Conservation (phyloP, 2,113 vertebrate species). For the Semnornis frantzii region DNA sequence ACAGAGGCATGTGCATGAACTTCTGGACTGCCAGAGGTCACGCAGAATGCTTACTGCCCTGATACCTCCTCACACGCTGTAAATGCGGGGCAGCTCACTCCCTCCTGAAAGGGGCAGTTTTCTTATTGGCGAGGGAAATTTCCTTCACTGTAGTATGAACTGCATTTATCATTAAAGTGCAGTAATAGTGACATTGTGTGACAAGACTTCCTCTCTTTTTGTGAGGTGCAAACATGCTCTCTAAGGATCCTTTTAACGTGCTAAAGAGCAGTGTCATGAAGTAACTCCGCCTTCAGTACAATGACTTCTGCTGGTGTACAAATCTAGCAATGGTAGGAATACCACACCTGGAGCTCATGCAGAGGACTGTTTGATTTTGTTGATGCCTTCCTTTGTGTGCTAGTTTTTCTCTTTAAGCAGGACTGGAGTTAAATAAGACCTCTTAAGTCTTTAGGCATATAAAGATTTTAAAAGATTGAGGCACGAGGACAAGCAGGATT, state of each 20-base stretch:
- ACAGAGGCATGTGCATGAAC: neutral
- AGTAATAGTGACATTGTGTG: neutral
- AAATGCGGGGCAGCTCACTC: rapidly evolving
- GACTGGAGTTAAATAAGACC: neutral
- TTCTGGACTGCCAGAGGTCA: neutral
- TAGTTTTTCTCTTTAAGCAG: neutral
- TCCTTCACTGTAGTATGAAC: neutral
- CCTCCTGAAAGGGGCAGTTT: rapidly evolving
- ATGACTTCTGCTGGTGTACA: neutral
- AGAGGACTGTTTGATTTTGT: neutral
- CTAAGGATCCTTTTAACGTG: neutral
- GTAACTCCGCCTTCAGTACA: neutral
- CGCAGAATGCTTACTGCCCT: neutral
- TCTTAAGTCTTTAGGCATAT: neutral
- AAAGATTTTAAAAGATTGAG: neutral
- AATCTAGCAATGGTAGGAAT: neutral
- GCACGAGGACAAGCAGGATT: neutral
- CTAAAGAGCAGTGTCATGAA: neutral
- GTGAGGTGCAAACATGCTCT: neutral
- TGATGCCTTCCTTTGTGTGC: rapidly evolving
- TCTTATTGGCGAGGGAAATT: neutral
- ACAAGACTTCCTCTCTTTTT: neutral
- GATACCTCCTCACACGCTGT: rapidly evolving
- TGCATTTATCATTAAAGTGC: rapidly evolving
- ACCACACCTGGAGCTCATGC: rapidly evolving